These are phyloP conservation scores for Euclidia mi DNA, from an alignment of 2,888 invertebrate species.

Conservation along the genomic window DNA sequence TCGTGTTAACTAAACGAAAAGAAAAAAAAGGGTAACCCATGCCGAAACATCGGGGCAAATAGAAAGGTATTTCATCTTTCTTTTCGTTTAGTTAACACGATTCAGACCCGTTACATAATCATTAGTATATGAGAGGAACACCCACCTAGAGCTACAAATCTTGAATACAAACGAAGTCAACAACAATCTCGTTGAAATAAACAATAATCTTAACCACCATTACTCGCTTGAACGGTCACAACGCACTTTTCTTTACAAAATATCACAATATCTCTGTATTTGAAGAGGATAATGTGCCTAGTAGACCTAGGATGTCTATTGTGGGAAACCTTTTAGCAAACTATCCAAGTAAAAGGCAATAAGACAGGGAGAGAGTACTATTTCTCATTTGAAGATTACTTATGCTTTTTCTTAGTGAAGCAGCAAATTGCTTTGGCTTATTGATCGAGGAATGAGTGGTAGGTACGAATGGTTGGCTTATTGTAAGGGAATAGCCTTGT, in stretches of 20 bases:
- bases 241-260: conserved; percentile 33
- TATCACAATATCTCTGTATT: conserved; percentile 48
- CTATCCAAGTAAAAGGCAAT: conserved; percentile 47
- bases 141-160: too few species aligned
- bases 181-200: conserved; percentile 32
- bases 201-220: conserved; percentile 39
- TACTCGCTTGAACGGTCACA: conserved; percentile 28
- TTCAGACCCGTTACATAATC: too few species aligned
- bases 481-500: too few species aligned
- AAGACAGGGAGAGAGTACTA: conserved; percentile 24
- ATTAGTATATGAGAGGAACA: too few species aligned
- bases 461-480: background rate
- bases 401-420: conserved; percentile 23
- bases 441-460: conserved; percentile 1
- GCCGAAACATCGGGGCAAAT: too few species aligned
- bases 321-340: conserved; percentile 56
- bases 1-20: too few species aligned
- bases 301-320: conserved; percentile 35
- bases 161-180: conserved; percentile 27
- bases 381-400: conserved; percentile 29
- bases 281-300: conserved; percentile 51
- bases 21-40: too few species aligned
- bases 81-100: too few species aligned
- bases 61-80: too few species aligned
- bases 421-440: conserved; percentile 16